A percentile compares a stretch with the other conserved stretches of the same genome.
Conservation (phyloP, 2,888 invertebrate species). For the Nomada ruficornis region DNA sequence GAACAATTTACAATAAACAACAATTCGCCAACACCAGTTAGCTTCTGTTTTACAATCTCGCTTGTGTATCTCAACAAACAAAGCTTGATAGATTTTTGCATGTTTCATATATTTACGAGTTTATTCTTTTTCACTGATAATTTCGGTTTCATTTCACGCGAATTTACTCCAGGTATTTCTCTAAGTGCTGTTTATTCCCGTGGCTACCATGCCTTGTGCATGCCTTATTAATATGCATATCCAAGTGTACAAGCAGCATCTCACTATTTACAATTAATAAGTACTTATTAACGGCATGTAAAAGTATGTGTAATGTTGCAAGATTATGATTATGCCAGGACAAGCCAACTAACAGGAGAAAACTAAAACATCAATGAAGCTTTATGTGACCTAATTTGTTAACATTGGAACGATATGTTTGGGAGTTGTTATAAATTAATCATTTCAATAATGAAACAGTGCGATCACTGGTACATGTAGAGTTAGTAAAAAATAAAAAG, state of each 20-base stretch:
- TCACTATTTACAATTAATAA: background rate
- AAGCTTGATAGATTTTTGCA: conserved; percentile 5
- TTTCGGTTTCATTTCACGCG: no score
- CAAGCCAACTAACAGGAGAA: conserved; percentile 1
- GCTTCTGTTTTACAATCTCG: conserved; percentile 13
- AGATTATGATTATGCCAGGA: background rate
- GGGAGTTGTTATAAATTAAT: background rate
- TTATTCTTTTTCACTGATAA: no score
- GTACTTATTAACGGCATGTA: background rate
- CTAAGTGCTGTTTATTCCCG: background rate
- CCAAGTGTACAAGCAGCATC: conserved; percentile 2
- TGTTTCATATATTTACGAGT: background rate
- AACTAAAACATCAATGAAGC: conserved; percentile 4
- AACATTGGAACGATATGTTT: background rate
- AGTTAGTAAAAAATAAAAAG: conserved; percentile 14
- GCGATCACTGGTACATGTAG: background rate
- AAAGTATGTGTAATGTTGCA: conserved; percentile 27
- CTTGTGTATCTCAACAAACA: conserved; percentile 11
- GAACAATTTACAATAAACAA: conserved; percentile 21
- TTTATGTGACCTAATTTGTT: background rate
- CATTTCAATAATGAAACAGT: background rate
- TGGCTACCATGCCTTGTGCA: conserved; percentile 5
- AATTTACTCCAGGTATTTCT: background rate
- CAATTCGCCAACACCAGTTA: conserved; percentile 28
- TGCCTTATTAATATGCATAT: conserved; percentile 5